A percentile compares a stretch with the other conserved stretches of the same genome.
Conservation (phyloP, 2,797 vertebrate species). For the Labeo calbasu region DNA sequence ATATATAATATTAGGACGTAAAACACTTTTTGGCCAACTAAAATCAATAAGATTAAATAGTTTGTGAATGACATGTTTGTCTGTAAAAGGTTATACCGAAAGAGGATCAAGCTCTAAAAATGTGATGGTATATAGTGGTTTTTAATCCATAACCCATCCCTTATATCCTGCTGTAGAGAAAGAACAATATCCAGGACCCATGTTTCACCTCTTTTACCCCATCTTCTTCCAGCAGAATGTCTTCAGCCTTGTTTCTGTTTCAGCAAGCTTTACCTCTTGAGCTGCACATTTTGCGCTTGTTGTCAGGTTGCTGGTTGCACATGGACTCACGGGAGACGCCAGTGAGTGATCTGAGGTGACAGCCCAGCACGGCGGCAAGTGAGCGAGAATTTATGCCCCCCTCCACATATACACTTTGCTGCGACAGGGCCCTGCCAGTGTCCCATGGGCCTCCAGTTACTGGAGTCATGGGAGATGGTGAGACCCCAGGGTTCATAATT, state of each 20-base stretch:
- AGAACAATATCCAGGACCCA: slow-evolving; percentile 13
- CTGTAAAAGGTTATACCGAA: slow-evolving; percentile 5
- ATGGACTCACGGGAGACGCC: slow-evolving; percentile 50
- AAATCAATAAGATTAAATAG: neutral
- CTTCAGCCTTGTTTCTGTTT: slow-evolving; percentile 49
- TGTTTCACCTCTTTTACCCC: slow-evolving; percentile 34
- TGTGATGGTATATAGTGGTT: neutral
- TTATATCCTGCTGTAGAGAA: slow-evolving; percentile 5
- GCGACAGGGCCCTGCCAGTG: slow-evolving; percentile 62
- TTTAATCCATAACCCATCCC: slow-evolving; percentile 15
- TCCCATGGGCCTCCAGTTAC: slow-evolving; percentile 50
- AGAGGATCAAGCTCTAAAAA: neutral
- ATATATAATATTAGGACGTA: neutral
- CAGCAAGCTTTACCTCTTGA: slow-evolving; percentile 42
- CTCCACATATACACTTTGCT: slow-evolving; percentile 23
- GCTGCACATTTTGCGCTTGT: slow-evolving; percentile 58
- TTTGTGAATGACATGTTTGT: neutral
- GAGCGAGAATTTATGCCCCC: slow-evolving; percentile 31
- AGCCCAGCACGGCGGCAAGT: slow-evolving; percentile 61
- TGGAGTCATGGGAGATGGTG: slow-evolving; percentile 56
- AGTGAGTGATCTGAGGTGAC: slow-evolving; percentile 74
- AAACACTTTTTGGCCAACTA: neutral
- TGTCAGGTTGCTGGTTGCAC: slow-evolving; percentile 71
- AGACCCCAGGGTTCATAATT: slow-evolving; percentile 72
- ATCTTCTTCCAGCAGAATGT: slow-evolving; percentile 11